phyloP scores from a whole-genome alignment of 2,888 invertebrate genomes.

The Plebejus anna region DNA sequence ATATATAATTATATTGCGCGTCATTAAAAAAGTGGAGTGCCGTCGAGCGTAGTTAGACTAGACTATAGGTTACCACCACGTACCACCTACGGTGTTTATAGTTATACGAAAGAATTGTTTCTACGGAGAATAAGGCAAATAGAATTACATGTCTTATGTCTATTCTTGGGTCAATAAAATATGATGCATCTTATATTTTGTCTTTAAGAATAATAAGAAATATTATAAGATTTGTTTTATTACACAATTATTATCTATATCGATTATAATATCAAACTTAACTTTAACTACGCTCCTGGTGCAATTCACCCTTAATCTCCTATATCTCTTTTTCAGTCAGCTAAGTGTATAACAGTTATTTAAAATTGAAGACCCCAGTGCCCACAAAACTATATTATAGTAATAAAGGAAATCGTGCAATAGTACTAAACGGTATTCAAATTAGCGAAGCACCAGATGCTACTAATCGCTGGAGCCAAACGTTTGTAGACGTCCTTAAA shows the following conservation, averaged over 20 bases:
- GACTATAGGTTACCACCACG: not conserved
- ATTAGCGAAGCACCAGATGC: constrained; percentile 20
- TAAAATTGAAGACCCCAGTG: not conserved
- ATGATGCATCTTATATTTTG: too few relatives aligned
- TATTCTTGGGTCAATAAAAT: too few relatives aligned
- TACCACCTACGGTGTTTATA: not conserved
- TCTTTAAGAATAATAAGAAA: too few relatives aligned
- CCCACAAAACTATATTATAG: not conserved
- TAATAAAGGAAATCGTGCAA: constrained; percentile 15
- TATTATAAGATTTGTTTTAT: too few relatives aligned
- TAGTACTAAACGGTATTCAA: constrained; percentile 10
- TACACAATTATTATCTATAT: too few relatives aligned
- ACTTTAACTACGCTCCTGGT: too few relatives aligned
- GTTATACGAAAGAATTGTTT: not conserved
- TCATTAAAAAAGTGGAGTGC: not conserved
- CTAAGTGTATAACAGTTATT: not conserved
- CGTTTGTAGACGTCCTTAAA: constrained; percentile 14
- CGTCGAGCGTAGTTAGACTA: not conserved
- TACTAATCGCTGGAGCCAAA: constrained; percentile 8
- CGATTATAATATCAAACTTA: too few relatives aligned
- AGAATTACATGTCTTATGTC: too few relatives aligned
- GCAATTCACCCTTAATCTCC: too few relatives aligned
- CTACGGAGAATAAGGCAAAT: too few relatives aligned
- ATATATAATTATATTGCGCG: constrained; percentile 14
- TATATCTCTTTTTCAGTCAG: not conserved